Conservation (phyloP, 2,888 invertebrate genomes). For the Pristionchus arcanus region DNA sequence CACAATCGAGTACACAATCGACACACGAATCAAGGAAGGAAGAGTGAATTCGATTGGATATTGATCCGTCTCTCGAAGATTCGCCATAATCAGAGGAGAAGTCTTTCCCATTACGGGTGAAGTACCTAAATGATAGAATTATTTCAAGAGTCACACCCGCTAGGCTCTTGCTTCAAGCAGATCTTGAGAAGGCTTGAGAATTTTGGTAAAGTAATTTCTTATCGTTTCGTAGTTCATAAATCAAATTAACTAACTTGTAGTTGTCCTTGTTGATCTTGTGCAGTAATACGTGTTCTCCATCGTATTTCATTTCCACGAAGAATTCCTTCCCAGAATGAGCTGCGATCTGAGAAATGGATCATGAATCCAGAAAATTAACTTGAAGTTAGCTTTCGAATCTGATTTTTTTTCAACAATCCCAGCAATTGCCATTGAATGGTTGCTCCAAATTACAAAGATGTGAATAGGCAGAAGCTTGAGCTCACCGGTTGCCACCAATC, state of each 20-base stretch:
- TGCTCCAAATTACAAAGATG: neutral
- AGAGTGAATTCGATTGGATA: conserved; percentile 71
- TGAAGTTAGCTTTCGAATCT: neutral
- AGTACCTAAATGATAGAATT: conserved; percentile 58
- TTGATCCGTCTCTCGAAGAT: conserved; percentile 57
- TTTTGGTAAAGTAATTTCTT: conserved; percentile 59
- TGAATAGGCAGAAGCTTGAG: neutral
- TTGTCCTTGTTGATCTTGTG: conserved; percentile 66
- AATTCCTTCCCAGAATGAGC: conserved; percentile 66
- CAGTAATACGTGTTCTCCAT: conserved; percentile 77
- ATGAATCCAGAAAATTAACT: neutral
- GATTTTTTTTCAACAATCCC: neutral
- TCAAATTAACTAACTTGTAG: conserved; percentile 74
- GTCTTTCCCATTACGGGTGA: conserved; percentile 67
- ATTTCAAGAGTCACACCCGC: neutral
- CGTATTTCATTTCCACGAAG: conserved; percentile 75
- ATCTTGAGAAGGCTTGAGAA: neutral
- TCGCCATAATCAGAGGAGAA: conserved; percentile 69
- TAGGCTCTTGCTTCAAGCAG: neutral
- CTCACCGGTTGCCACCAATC: conserved; percentile 58
- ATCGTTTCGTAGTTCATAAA: conserved; percentile 54
- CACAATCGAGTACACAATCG: conserved; percentile 74
- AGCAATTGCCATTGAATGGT: neutral
- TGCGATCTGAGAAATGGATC: conserved; percentile 42
- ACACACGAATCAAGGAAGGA: conserved; percentile 63